Conservation (phyloP, 2,797 vertebrate species). For the Hydrophis major region DNA sequence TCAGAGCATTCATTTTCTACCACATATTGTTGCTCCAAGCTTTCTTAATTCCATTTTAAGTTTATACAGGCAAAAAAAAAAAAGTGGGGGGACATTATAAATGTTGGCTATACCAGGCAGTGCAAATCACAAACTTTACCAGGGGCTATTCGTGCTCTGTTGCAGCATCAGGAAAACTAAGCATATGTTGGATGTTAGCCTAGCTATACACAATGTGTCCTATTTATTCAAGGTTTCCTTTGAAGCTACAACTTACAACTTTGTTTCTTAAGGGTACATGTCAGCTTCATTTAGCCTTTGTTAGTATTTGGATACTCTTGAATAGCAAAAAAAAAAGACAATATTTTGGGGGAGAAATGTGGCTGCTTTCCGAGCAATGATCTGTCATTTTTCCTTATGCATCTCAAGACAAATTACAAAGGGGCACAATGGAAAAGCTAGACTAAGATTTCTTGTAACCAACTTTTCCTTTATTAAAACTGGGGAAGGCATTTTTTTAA, state of each 20-base stretch:
- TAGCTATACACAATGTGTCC: conserved; percentile 95
- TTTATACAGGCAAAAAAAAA: conserved; percentile 48
- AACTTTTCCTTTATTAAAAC: conserved; percentile 27
- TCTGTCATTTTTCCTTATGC: conserved; percentile 90
- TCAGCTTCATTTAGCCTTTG: conserved; percentile 95
- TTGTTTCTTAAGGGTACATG: conserved; percentile 98
- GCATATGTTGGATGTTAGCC: conserved; percentile 99
- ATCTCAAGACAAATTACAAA: conserved; percentile 73
- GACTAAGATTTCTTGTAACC: conserved; percentile 19
- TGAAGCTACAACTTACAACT: conserved; percentile 92
- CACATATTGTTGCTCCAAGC: neutral
- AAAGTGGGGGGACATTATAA: conserved; percentile 30
- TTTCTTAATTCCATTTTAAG: conserved; percentile 42
- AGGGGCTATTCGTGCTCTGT: conserved; percentile 83
- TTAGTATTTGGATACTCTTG: conserved; percentile 88
- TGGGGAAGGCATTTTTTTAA: conserved; percentile 50
- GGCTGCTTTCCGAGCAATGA: conserved; percentile 89
- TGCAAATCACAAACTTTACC: conserved; percentile 81
- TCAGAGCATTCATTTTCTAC: conserved; percentile 22
- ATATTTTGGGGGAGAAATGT: conserved; percentile 78
- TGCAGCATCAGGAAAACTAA: conserved; percentile 86
- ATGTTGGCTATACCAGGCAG: conserved; percentile 67
- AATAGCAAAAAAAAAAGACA: conserved; percentile 86
- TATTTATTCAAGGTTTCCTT: conserved; percentile 95
- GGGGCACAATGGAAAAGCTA: conserved; percentile 63